Conservation (phyloP, 1,140 invertebrate species). For the Trichogramma pretiosum region DNA sequence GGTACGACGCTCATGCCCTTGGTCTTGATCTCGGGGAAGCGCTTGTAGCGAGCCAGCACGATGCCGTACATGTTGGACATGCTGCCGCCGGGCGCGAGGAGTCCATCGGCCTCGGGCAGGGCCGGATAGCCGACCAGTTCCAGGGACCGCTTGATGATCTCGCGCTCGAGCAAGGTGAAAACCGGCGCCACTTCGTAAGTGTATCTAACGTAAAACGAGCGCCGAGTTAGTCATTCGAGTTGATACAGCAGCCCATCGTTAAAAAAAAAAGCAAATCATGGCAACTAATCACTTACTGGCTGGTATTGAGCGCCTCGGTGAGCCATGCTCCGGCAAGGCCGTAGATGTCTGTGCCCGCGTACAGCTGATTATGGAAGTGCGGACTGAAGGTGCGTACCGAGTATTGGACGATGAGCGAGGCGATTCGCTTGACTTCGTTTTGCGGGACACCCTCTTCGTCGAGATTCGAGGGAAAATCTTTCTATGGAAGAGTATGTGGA, state of each 20-base stretch:
- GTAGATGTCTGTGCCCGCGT: constrained; percentile 62
- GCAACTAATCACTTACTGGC: constrained; percentile 52
- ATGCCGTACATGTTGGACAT: constrained; percentile 82
- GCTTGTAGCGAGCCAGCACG: constrained; percentile 64
- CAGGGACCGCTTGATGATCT: constrained; percentile 54
- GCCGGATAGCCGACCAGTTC: constrained; percentile 57
- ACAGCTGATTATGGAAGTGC: constrained; percentile 69
- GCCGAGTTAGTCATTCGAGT: too few species aligned
- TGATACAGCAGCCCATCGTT: too few species aligned
- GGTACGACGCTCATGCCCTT: constrained; percentile 54
- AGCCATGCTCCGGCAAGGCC: constrained; percentile 66
- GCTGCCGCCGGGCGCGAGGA: constrained; percentile 76
- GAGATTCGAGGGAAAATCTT: too few species aligned
- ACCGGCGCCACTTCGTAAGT: constrained; percentile 72
- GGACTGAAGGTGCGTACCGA: constrained; percentile 66
- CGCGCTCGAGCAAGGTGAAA: constrained; percentile 61
- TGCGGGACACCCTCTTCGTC: constrained; percentile 40
- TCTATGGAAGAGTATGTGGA: too few species aligned
- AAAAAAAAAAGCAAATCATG: background rate
- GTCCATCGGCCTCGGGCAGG: constrained; percentile 54
- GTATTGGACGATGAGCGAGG: constrained; percentile 53
- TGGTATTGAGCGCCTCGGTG: constrained; percentile 67
- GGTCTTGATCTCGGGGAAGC: constrained; percentile 65
- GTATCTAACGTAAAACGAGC: too few species aligned
- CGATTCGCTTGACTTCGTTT: constrained; percentile 46